phyloP scores from a whole-genome alignment of 2,113 vertebrate species.

The Opisthocomus hoazin region DNA sequence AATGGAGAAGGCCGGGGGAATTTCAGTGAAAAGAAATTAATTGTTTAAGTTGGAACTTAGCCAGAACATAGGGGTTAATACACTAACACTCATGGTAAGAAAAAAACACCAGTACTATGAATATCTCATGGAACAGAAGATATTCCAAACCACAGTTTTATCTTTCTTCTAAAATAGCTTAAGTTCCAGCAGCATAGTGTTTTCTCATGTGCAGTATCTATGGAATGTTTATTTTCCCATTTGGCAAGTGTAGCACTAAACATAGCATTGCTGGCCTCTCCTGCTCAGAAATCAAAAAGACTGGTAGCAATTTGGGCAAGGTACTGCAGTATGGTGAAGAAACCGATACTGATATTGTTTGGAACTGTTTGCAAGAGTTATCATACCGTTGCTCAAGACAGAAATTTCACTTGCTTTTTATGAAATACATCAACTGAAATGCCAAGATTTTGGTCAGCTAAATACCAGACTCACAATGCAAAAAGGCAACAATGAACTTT shows the following conservation, averaged over 20 bases:
- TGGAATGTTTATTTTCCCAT: conserved; percentile 14
- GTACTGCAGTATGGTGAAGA: background rate
- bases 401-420: background rate
- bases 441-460: background rate
- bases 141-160: conserved; percentile 45
- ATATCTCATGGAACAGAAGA: background rate
- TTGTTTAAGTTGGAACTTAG: background rate
- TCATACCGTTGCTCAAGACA: background rate
- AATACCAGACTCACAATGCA: background rate
- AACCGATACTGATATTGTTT: background rate
- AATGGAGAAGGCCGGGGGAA: background rate
- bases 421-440: background rate
- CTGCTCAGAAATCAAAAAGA: background rate
- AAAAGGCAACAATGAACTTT: background rate
- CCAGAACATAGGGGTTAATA: background rate
- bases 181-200: background rate
- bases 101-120: background rate
- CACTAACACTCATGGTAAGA: conserved; percentile 12
- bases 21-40: background rate
- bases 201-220: conserved; percentile 3
- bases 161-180: conserved; percentile 27
- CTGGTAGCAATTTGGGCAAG: background rate
- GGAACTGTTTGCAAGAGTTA: background rate
- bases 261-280: background rate
- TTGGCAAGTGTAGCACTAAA: background rate